Evolutionary conservation across 2,797 vertebrate species (phyloP).

Genomic region (Iguana delicatissima): DNA sequence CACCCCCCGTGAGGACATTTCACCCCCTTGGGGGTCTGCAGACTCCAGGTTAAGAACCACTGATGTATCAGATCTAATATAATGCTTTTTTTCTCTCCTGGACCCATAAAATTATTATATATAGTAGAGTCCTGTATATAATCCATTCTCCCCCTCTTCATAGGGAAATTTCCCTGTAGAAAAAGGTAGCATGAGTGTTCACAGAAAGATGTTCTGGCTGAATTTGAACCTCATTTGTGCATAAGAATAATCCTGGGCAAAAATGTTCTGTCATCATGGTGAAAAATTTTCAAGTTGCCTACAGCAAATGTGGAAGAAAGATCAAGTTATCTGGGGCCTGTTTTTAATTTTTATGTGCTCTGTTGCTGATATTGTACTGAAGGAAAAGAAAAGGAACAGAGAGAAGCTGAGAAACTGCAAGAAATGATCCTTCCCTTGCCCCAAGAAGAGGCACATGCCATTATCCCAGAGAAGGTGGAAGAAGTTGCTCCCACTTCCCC

Average conservation of each 20-base stretch:
- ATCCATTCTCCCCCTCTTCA: no score
- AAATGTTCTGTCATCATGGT: neutral
- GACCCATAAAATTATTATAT: neutral
- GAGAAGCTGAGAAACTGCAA: slow-evolving; percentile 62
- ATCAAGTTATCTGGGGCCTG: neutral
- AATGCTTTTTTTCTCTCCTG: neutral
- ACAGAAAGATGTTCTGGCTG: neutral
- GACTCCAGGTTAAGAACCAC: no score
- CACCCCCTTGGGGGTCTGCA: no score
- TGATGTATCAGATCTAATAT: no score
- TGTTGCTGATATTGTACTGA: slow-evolving; percentile 46
- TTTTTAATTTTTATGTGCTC: neutral
- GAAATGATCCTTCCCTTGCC: slow-evolving; percentile 11
- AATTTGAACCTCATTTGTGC: neutral
- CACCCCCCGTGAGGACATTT: no score
- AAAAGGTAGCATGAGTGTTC: neutral
- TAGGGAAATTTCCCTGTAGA: neutral
- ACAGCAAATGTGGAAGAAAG: neutral
- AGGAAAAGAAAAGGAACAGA: slow-evolving; percentile 71
- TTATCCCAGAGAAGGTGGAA: slow-evolving; percentile 59
- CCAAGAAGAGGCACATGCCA: neutral
- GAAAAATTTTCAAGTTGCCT: neutral
- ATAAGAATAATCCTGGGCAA: no score
- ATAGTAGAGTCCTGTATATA: neutral
- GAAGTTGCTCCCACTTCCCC: slow-evolving; percentile 25